A percentile compares a stretch with the other conserved stretches of the same genome.
Conservation (phyloP, 2,888 invertebrate species). For the Coelinius sp. region DNA sequence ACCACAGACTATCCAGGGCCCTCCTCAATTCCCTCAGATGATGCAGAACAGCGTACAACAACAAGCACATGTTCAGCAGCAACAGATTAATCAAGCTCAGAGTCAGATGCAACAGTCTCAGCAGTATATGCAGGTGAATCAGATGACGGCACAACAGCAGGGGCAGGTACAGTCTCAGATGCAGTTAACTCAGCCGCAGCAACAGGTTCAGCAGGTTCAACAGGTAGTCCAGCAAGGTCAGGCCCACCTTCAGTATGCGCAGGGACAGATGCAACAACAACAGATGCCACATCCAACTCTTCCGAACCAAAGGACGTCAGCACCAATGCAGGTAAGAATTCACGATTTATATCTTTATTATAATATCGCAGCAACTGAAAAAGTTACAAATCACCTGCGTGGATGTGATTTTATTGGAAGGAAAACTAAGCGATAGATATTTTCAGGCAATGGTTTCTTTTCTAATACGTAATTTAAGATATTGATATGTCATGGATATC, state of each 20-base stretch:
- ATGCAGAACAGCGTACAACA: conserved; percentile 54
- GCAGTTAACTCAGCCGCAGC: conserved; percentile 30
- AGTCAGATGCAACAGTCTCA: conserved; percentile 57
- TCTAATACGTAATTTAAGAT: too few species aligned
- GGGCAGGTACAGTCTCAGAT: conserved; percentile 73
- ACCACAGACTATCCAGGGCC: conserved; percentile 66
- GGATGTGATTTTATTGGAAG: too few species aligned
- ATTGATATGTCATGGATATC: too few species aligned
- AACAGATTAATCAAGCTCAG: conserved; percentile 47
- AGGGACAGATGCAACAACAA: conserved; percentile 65
- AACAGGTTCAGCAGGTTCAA: conserved; percentile 51
- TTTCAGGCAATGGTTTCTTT: too few species aligned
- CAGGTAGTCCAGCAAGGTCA: conserved; percentile 54
- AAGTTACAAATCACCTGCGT: too few species aligned
- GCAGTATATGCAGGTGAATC: conserved; percentile 50
- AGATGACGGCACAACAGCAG: conserved; percentile 72
- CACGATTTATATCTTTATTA: too few species aligned
- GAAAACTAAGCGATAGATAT: too few species aligned
- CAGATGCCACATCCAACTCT: conserved; percentile 31
- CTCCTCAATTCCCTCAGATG: conserved; percentile 65
- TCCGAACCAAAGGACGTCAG: background rate
- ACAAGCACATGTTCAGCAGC: conserved; percentile 58
- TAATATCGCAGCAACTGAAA: too few species aligned
- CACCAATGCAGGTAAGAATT: background rate
- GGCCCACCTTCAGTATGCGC: conserved; percentile 60